A percentile compares a stretch with the other conserved stretches of the same genome.
These are phyloP conservation scores for Vipera ursinii DNA, from an alignment of 2,797 vertebrate species.

Conservation along the genomic window DNA sequence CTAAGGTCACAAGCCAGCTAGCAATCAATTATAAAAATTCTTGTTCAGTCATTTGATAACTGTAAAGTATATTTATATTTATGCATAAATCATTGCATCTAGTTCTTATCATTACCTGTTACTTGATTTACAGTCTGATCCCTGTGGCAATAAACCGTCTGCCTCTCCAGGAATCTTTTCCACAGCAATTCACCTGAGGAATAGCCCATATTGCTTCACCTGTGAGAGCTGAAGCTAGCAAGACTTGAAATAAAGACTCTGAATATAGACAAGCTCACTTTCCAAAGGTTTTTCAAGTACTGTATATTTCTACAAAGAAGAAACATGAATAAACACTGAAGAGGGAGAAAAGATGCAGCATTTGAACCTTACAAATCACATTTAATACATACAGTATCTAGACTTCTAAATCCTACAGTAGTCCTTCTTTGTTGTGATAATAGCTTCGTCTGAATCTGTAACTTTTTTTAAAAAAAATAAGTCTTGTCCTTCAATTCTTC, in stretches of 20 bases:
- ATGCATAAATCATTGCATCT: conserved; percentile 1
- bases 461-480: background rate
- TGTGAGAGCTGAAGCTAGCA: background rate
- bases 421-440: background rate
- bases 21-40: conserved; percentile 27
- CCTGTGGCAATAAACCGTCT: background rate
- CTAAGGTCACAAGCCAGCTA: conserved; percentile 32
- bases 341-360: background rate
- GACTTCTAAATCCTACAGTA: background rate
- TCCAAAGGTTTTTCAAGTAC: background rate
- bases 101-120: conserved; percentile 11
- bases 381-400: background rate
- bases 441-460: background rate
- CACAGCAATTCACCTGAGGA: background rate
- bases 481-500: background rate
- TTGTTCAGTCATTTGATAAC: conserved; percentile 15
- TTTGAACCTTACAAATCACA: background rate
- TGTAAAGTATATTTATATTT: conserved; percentile 6
- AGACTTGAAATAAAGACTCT: background rate
- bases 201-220: background rate
- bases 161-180: background rate
- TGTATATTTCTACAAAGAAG: background rate
- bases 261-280: background rate
- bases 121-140: background rate
- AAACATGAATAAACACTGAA: background rate